Evolutionary conservation across 2,113 vertebrate genomes (phyloP).

Genomic region (Lipophrys pholis): DNA sequence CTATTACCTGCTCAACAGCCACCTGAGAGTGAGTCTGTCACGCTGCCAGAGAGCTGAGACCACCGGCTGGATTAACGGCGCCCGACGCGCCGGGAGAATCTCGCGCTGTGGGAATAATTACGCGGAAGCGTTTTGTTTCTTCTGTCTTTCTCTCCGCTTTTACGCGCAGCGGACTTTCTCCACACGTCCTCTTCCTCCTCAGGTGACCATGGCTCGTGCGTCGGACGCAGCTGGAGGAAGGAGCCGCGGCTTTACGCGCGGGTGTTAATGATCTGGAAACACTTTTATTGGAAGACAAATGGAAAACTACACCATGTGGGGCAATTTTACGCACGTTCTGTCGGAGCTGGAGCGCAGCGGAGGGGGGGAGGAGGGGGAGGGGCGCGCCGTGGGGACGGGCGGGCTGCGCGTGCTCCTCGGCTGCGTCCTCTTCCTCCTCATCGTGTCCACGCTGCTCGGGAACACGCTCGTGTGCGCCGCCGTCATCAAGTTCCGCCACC

Average conservation of each 20-base stretch:
- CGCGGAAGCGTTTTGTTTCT: neutral
- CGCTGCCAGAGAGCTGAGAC: too few species aligned
- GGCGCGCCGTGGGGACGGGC: neutral
- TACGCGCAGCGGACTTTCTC: neutral
- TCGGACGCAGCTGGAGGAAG: neutral
- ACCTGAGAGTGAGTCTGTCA: too few species aligned
- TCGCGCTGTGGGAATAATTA: neutral
- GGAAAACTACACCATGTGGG: conserved; percentile 68
- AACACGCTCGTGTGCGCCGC: conserved; percentile 85
- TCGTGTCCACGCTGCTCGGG: conserved; percentile 84
- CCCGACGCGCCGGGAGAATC: too few species aligned
- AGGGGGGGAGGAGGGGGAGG: conserved; percentile 31
- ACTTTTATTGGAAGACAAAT: conserved; percentile 25
- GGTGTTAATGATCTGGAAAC: neutral
- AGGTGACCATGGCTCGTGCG: conserved; percentile 10
- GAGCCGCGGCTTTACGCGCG: fast-evolving
- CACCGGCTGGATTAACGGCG: too few species aligned
- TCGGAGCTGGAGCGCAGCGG: conserved; percentile 52
- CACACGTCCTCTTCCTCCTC: too few species aligned
- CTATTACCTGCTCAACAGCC: conserved; percentile 43
- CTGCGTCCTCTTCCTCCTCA: conserved; percentile 83
- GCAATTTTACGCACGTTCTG: conserved; percentile 63
- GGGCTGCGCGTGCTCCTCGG: conserved; percentile 78
- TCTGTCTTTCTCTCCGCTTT: neutral
- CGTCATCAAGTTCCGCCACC: conserved; percentile 81